phyloP scores from a whole-genome alignment of 1,140 invertebrate species.

The Bombus waltoni region DNA sequence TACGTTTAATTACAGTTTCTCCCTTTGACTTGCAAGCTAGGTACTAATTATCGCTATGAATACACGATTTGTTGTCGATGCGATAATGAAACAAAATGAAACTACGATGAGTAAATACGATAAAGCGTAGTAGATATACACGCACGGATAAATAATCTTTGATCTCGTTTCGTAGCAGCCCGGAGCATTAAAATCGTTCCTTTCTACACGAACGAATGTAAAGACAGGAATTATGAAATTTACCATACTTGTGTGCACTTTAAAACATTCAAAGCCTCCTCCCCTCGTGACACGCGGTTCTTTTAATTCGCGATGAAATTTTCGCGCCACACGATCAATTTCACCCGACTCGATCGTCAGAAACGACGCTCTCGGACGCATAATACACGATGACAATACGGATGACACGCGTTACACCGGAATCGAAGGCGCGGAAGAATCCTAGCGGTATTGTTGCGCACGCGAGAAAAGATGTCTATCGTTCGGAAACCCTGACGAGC shows the following conservation, averaged over 20 bases:
- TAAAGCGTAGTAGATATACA: neutral
- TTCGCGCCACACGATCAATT: conserved; percentile 20
- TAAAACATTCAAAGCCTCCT: too few species aligned
- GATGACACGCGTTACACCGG: conserved; percentile 23
- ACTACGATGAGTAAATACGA: neutral
- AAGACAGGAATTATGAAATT: neutral
- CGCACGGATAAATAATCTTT: too few species aligned
- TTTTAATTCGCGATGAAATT: neutral
- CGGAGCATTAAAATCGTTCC: too few species aligned
- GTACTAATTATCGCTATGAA: neutral
- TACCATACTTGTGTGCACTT: neutral
- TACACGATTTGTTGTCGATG: neutral
- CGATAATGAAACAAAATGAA: neutral
- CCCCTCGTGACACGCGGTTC: fast-evolving
- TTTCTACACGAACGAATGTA: too few species aligned
- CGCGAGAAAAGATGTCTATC: conserved; percentile 30
- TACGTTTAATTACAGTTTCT: neutral
- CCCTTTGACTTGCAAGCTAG: neutral
- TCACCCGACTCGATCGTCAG: neutral
- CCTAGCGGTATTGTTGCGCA: conserved; percentile 44
- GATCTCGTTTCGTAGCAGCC: too few species aligned
- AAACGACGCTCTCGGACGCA: neutral
- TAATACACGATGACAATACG: neutral
- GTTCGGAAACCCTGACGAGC: neutral
- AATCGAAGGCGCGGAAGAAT: conserved; percentile 26